Evolutionary conservation across 2,888 invertebrate species (phyloP).

Genomic region (Oscheius sp.): DNA sequence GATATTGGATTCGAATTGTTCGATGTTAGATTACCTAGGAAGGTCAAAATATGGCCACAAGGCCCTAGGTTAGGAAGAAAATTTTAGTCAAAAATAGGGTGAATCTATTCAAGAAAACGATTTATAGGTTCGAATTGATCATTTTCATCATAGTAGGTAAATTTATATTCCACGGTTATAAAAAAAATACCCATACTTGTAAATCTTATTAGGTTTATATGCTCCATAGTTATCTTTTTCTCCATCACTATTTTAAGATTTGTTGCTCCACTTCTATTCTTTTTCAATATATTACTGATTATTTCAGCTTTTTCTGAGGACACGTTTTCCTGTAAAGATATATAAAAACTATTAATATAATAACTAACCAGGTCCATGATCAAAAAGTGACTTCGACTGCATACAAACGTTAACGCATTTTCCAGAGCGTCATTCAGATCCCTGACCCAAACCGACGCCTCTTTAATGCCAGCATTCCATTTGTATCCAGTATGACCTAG

Average conservation of each 20-base stretch:
- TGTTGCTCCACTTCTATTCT: neutral
- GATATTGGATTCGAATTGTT: no score
- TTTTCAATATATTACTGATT: neutral
- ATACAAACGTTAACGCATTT: slow-evolving; percentile 2
- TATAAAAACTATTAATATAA: neutral
- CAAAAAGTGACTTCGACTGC: neutral
- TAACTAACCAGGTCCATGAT: neutral
- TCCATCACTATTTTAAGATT: neutral
- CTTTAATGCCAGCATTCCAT: slow-evolving; percentile 9
- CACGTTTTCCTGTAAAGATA: neutral
- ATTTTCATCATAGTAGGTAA: no score
- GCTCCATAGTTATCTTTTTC: neutral
- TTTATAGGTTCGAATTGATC: no score
- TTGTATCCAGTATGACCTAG: slow-evolving; percentile 18
- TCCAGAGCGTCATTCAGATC: neutral
- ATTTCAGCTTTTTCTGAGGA: neutral
- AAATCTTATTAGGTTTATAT: neutral
- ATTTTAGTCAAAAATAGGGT: no score
- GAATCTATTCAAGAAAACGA: no score
- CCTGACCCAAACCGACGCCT: neutral
- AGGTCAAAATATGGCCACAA: no score
- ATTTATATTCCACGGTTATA: no score
- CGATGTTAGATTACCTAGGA: no score
- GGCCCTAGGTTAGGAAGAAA: no score
- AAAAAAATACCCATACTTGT: neutral